These are phyloP conservation scores for Ciconia nigra DNA, from an alignment of 2,797 vertebrate species.

Conservation along the genomic window DNA sequence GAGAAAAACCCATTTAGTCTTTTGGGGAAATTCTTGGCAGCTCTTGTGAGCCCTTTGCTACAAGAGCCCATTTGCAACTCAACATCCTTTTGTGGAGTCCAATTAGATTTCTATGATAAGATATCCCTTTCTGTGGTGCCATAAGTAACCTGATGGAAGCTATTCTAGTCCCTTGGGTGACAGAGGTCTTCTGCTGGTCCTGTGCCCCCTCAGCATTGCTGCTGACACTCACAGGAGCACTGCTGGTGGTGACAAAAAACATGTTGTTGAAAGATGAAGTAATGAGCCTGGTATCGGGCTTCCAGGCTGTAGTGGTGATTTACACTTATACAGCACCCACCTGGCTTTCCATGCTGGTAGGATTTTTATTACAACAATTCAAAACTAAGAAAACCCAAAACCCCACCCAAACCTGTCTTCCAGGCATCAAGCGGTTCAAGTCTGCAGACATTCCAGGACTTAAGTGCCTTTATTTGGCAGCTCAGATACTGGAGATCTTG, in stretches of 20 bases:
- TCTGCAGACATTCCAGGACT: background rate
- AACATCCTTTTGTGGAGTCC: background rate
- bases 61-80: background rate
- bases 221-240: background rate
- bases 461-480: background rate
- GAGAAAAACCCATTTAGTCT: background rate
- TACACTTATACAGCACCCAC: fast-evolving
- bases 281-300: background rate
- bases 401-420: background rate
- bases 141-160: background rate
- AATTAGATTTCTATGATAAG: background rate
- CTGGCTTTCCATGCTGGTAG: background rate
- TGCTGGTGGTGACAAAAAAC: background rate
- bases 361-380: background rate
- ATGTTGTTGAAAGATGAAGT: too few relatives aligned
- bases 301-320: background rate
- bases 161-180: background rate
- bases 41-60: background rate
- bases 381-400: background rate
- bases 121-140: background rate
- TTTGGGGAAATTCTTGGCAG: background rate
- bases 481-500: background rate
- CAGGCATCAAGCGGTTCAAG: background rate
- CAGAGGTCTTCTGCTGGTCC: background rate
- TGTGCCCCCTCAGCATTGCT: background rate